Base-by-base conservation (phyloP, 1,140 invertebrate species). In the Ladona fulva region DNA sequence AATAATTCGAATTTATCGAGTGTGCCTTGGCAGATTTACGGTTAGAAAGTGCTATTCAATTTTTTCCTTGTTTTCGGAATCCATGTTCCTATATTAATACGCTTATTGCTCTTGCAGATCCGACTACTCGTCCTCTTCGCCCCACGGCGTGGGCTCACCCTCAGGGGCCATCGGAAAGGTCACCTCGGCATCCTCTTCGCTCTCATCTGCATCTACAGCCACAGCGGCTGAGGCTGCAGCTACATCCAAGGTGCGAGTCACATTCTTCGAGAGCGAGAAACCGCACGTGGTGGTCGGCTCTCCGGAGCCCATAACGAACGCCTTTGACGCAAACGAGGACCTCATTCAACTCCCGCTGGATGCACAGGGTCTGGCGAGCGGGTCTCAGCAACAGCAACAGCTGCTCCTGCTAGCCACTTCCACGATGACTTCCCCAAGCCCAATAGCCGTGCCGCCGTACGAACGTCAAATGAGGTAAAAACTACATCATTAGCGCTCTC, bases 231-330 rank as follows among this genome's bases (percentile, higher is more conserved):
- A 52, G 25, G 19, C 76, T 0, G 19, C 76, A 8, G 44, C 25
- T 16, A 87, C 89, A 82, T 90, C 91, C 77, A 92, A 91, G 84
- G 92, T 94, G 75, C 91, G 92, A 80, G 92, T 93, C 81, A 91
- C 91, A 77, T 93, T 93, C 85, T 93, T 92, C 86, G 92, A 93
- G 86, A 91, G 91, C 83, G 91, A 89, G 83, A 88, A 90, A 84
- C 91, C 92, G 29, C 89, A 90, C 85, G 90, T 90, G 84, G 52
- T 66, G 52, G 87, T 93, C 80, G 90, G 89, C 80, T 89, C 92
- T 80, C 90, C 90, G 80, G 85, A 86, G 76, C 83, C 84, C 29
- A 75, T 86, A 83, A 79, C 84, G 81, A 84, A 86, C 81, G 82
- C 85, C 80, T 81, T 85, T 82, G 81, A 83, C 83, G 82, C 83